Evolutionary conservation across 2,797 vertebrate genomes (phyloP), one percentile per base, ranked within the genome.

Genomic region (Acanthurus lineatus): DNA sequence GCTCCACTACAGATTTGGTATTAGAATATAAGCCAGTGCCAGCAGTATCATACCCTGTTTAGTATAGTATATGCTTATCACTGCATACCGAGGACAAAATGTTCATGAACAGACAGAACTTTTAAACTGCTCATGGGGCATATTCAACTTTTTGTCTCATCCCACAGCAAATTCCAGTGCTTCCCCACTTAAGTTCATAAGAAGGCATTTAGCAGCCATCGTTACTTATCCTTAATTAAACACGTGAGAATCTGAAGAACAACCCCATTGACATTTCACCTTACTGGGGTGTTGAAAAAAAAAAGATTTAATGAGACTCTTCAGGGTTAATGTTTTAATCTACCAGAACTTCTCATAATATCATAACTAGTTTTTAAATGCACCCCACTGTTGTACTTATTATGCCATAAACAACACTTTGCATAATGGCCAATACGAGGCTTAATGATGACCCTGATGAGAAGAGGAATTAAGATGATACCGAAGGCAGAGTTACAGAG

Each of bases 1-100:
- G 65, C 84, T 45, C 84, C 85, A 79, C 77, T 75, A 74, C 82
- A 82, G 77, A 87, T 88, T 82, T 67, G 1, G 45, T 70, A 86
- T 89, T 86, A 83, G 82, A 89, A 88, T 84, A 83, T 73, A 81
- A 82, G 76, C 76, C 62, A 22, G 48, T 8, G 63, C 61, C 76
- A 54, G 78, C 62, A 51, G 85, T 72, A 83, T 83, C 47, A 77
- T 76, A 38, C 32, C 45, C 74, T 85, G 83, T 88, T 87, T 88
- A 89, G 91, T 80, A 80, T 56, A 65, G 81, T 59, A 53, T 81
- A 38, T 70, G 81, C 84, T 89, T 86, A 89, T 88, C 80, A 38
- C 58, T 66, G 52, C 49, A n/a, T 40, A 32, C 35, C 52, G 47
- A 7, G 82, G 74, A 80, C 63, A 85, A 86, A 88, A 72, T 73